Evolutionary conservation across 1,140 invertebrate genomes (phyloP).

Genomic region (Drosophila jambulina): DNA sequence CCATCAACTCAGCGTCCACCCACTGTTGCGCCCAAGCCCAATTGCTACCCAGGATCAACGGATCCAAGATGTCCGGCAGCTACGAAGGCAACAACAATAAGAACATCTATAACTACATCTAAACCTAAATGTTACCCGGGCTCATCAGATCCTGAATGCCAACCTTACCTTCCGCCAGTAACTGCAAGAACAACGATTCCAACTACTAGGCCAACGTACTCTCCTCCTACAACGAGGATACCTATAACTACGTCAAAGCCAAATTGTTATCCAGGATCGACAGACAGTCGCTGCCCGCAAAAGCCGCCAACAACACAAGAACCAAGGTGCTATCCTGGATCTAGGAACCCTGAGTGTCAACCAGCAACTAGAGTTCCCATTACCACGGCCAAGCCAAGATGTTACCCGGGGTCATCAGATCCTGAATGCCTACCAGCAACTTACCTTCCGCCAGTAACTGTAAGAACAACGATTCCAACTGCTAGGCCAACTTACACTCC

Average conservation of each 20-base stretch:
- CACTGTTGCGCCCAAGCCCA: background rate
- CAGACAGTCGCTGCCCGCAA: too few species aligned
- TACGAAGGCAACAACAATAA: background rate
- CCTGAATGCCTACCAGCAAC: conserved; percentile 16
- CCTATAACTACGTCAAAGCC: background rate
- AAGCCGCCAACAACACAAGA: background rate
- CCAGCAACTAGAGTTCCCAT: background rate
- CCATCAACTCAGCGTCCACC: background rate
- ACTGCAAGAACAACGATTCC: too few species aligned
- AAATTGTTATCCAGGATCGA: background rate
- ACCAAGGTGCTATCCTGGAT: background rate
- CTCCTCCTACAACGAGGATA: background rate
- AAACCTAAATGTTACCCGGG: too few species aligned
- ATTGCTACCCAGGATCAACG: background rate
- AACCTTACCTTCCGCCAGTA: background rate
- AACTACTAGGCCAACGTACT: background rate
- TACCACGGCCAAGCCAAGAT: conserved; percentile 1
- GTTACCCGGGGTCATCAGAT: conserved; percentile 30
- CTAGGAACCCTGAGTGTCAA: background rate
- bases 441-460: conserved; percentile 8
- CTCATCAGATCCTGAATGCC: too few species aligned
- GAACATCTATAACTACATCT: background rate
- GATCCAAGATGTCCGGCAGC: background rate
- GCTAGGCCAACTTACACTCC: background rate
- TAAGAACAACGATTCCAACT: conserved; percentile 4